Evolutionary conservation across 2,888 invertebrate genomes (phyloP), one percentile per base, ranked within the genome.

Genomic region (Dorcus hopei): DNA sequence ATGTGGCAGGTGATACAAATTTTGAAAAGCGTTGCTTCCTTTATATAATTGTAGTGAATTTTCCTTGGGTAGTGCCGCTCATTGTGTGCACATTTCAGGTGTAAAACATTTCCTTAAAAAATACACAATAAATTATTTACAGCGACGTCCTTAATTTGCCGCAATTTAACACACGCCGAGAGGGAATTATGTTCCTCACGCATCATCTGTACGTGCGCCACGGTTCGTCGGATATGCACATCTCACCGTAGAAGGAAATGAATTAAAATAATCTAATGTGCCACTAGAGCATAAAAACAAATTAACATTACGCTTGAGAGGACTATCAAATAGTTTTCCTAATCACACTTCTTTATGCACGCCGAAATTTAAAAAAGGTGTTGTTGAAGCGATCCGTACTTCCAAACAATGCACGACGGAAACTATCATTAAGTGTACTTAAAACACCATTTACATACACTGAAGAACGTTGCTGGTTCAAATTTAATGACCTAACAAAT

Each of bases 251-350:
- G 62, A 70, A 70, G 71, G 70, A 72, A 72, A 70, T 68, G 69
- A 70, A 72, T 71, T 71, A 71, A 71, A 69, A 70, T 68, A 72
- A 72, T 72, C 70, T 70, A 68, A 66, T 64, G 70, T 64, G 69
- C 68, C 71, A 71, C 70, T 65, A 67, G 71, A 72, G 68, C 72
- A 71, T 70, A 70, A 72, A 71, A 71, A 42, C 72, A 69, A 70
- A 72, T 72, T 72, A 72, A 70, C 71, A 67, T 70, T 69, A 42
- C 42, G 42, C 42, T 42, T 9, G 42, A 42, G 65, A 65, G 48
- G 55, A 43, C 57, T 57, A 52, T 56, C 55, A 56, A 61, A 59
- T 52, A 53, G 53, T 42, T 42, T 42, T 42, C 11, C 42, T 42
- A 42, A 42, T 42, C 42, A 9, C 42, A 9, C 42, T 7, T 33